Base-by-base conservation (phyloP, 2,888 invertebrate species). In the Trachelus iudaicus region DNA sequence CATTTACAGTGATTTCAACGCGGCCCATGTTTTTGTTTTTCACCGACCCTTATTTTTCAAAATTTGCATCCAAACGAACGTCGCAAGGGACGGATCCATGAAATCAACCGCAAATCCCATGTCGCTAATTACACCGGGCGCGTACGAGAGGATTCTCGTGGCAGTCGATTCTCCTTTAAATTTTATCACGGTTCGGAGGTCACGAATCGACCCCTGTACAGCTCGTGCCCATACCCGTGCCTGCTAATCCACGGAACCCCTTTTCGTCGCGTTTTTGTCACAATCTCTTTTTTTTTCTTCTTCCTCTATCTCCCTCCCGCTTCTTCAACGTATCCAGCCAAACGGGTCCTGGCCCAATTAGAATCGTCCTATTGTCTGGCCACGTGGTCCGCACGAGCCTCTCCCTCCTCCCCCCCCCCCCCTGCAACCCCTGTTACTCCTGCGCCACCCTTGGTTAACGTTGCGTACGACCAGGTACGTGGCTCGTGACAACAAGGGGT, bases 331-430 rank as follows among this genome's bases (percentile, higher is more conserved):
- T 80, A 83, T 77, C 81, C 80, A 81, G 81, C 83, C 86, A 84
- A 84, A 82, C 85, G 83, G 83, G 87, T 86, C 87, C 85, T 88
- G 89, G 89, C 89, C 90, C 90, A 91, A 91, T 91, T 91, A 91
- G 90, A 90, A 89, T 89, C 90, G 85, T 90, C 90, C 89, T 80
- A 89, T 91, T 91, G 91, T 91, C 79, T 82, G 88, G 90, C 87
- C 91, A 91, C 91, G 91, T 91, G 91, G 90, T 89, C 82, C 82
- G 85, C 91, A 91, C 91, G 91, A 91, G 91, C 89, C n/a, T n/a
- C n/a, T n/a, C n/a, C n/a, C n/a, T n/a, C n/a, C n/a, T n/a, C n/a
- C n/a, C n/a, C n/a, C n/a, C n/a, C n/a, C n/a, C n/a, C 89, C 12
- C 35, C 35, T 35, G 1, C 35, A 35, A 35, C 35, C 35, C 80